These are phyloP conservation scores for Dasyornis broadbenti DNA, from an alignment of 2,113 vertebrate genomes.

Conservation along the genomic window DNA sequence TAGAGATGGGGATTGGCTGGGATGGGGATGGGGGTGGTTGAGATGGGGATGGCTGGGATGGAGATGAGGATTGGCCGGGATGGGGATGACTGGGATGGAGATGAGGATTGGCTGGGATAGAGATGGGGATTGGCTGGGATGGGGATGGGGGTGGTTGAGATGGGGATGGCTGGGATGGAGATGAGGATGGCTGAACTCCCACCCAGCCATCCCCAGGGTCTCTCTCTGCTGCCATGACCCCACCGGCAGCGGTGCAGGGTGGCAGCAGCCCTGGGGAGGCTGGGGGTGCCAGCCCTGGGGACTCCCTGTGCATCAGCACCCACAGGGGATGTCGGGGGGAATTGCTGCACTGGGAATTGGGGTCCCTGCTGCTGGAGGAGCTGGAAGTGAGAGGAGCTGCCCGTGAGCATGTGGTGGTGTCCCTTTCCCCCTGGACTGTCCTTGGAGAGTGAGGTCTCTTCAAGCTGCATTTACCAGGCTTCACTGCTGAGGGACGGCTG, in stretches of 20 bases:
- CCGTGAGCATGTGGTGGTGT: not conserved
- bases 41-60: too few species aligned
- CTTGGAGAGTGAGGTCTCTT: not conserved
- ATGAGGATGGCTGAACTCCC: not conserved
- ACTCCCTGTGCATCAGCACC: not conserved
- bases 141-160: too few species aligned
- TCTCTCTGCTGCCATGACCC: not conserved
- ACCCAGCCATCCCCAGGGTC: not conserved
- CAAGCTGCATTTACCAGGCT: not conserved
- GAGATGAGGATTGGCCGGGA: not conserved
- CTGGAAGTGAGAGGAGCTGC: not conserved
- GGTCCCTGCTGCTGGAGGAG: not conserved
- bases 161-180: too few species aligned
- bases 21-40: too few species aligned
- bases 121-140: too few species aligned
- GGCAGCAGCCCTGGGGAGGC: fast-evolving
- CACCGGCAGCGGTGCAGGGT: not conserved
- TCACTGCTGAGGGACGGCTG: not conserved
- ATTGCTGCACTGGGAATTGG: not conserved
- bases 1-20: too few species aligned
- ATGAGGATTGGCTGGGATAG: not conserved
- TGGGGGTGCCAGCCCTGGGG: not conserved
- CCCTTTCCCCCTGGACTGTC: not conserved
- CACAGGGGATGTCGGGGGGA: not conserved
- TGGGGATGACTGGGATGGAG: not conserved